Evolutionary conservation across 2,888 invertebrate species (phyloP).

Genomic region (Andrena hattorfiana): DNA sequence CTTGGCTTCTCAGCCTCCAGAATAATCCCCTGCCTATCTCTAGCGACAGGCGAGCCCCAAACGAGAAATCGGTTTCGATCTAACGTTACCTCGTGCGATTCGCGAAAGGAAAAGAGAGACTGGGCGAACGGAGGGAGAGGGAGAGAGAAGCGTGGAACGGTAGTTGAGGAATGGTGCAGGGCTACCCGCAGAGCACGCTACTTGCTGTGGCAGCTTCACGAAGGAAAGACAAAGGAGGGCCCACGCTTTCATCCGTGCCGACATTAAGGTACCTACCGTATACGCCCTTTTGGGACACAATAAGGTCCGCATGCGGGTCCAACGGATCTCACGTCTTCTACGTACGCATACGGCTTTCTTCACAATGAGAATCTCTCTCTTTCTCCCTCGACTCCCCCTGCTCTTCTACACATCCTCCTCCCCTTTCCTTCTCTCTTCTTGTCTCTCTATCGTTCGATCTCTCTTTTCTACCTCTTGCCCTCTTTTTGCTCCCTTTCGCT

Average conservation of each 20-base stretch:
- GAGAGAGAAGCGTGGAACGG: slow-evolving; percentile 67
- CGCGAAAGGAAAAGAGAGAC: slow-evolving; percentile 59
- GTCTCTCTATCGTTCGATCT: slow-evolving; percentile 58
- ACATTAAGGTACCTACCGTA: slow-evolving; percentile 83
- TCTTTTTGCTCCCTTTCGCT: slow-evolving; percentile 47
- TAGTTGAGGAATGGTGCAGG: slow-evolving; percentile 75
- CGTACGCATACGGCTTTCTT: slow-evolving; percentile 72
- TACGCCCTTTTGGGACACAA: slow-evolving; percentile 79
- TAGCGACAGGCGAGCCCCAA: not conserved
- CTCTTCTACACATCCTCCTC: slow-evolving; percentile 27
- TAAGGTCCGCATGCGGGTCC: slow-evolving; percentile 85
- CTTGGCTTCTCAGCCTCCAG: not conserved
- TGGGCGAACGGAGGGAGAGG: slow-evolving; percentile 34
- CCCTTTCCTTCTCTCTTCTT: slow-evolving; percentile 59
- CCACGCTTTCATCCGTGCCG: slow-evolving; percentile 83
- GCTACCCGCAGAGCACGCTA: slow-evolving; percentile 84
- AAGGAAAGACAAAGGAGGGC: slow-evolving; percentile 73
- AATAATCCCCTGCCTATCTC: not conserved
- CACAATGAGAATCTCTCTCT: slow-evolving; percentile 73
- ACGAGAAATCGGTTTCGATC: slow-evolving; percentile 27
- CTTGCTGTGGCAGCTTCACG: slow-evolving; percentile 79
- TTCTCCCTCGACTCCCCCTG: slow-evolving; percentile 28
- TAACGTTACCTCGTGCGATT: slow-evolving; percentile 51
- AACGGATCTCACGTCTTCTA: slow-evolving; percentile 84
- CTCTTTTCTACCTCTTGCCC: slow-evolving; percentile 47